A percentile compares a stretch with the other conserved stretches of the same genome.
Evolutionary conservation across 2,113 vertebrate genomes (phyloP).

Genomic region (Callithrix jacchus): DNA sequence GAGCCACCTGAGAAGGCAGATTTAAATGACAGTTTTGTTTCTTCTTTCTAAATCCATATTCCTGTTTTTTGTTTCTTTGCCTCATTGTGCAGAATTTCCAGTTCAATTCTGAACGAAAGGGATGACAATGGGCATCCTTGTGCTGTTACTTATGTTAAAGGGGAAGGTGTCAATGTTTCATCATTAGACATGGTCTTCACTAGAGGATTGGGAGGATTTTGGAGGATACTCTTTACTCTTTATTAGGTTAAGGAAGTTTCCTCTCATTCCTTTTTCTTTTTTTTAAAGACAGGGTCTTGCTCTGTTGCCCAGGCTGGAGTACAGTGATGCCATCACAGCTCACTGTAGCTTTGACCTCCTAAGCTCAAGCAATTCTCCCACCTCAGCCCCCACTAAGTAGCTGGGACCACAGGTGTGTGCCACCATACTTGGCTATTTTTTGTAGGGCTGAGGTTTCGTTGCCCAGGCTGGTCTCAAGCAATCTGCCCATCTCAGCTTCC

Average conservation of each 20-base stretch:
- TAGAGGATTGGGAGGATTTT: not conserved
- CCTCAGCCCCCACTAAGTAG: too few species aligned
- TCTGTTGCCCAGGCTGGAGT: too few species aligned
- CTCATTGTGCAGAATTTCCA: constrained; percentile 15
- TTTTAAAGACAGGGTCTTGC: too few species aligned
- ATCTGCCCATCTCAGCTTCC: too few species aligned
- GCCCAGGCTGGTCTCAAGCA: too few species aligned
- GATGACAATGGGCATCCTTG: not conserved
- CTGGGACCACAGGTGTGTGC: too few species aligned
- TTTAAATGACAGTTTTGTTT: constrained; percentile 51
- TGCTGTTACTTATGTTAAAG: constrained; percentile 45
- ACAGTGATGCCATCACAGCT: too few species aligned
- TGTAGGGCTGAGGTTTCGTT: too few species aligned
- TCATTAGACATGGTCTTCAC: not conserved
- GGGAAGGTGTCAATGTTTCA: constrained; percentile 21
- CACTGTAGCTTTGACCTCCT: too few species aligned
- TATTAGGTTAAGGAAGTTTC: constrained; percentile 3
- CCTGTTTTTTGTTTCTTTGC: constrained; percentile 33
- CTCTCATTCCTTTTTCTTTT: not conserved
- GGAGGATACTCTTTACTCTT: constrained; percentile 27
- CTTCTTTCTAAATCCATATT: constrained; percentile 47
- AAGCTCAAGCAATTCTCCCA: too few species aligned
- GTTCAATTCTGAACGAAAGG: constrained; percentile 36
- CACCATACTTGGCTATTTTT: too few species aligned
- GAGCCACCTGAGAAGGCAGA: not conserved